Base-by-base conservation (phyloP, 2,113 vertebrate genomes). In the Hyperopisus bebe region DNA sequence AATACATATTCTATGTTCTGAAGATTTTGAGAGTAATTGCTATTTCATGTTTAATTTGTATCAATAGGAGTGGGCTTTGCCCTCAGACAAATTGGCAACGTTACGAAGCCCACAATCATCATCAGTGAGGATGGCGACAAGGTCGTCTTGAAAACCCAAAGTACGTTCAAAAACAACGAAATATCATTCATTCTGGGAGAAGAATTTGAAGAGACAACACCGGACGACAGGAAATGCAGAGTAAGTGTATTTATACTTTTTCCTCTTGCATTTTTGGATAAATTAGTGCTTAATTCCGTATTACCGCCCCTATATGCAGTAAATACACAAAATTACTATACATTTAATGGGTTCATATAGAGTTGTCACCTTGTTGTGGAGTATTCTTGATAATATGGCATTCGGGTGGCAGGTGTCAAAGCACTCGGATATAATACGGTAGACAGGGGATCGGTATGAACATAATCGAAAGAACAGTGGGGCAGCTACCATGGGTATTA, bases 101-200 rank as follows among this genome's bases (percentile, higher is more conserved):
- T 98, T 89, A 99, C 97, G 66, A 99, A 99, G 91, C 98, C 98
- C 19, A 98, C 98, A 0, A 94, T 99, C 88, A 95, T 96, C 88
- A 98, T 99, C 95, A 96, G 97, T 93, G 95, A 96, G 77, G 97
- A 99, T 74, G 98, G 96, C 0, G 97, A 97, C 91, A 98, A 97
- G 93, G 95, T 99, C 91, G 95, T 97, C 90, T 93, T 99, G 91
- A 97, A 95, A 92, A 99, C 98, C 11, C 96, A 95, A 87, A 98
- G 98, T 94, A 99, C 98, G 88, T 99, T 99, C 94, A 99, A 96
- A 94, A 99, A 99, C 94, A 99, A 97, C 3, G 98, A 99, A 96
- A 95, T 98, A 91, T 95, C 94, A 55, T 96, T 97, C 95, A 97
- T 96, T 35, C 95, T 99, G 46, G 98, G 98, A 92, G 98, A 99